Conservation (phyloP, 2,888 invertebrate genomes). For the Leptarthrus brevirostris region DNA sequence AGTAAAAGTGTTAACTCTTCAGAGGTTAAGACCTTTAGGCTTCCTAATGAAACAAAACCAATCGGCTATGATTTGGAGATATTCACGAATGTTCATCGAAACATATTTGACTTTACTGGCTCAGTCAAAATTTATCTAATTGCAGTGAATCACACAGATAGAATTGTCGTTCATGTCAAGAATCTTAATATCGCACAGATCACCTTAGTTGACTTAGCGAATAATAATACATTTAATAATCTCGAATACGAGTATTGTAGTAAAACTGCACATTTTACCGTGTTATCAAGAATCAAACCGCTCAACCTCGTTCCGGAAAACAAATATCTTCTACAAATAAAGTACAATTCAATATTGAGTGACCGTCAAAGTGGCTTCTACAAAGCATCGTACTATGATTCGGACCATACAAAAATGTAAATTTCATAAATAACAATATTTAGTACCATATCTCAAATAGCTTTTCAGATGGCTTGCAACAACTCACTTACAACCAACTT, state of each 20-base stretch:
- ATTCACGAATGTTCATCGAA: conserved; percentile 12
- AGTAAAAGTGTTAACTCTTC: neutral
- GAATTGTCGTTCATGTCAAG: conserved; percentile 11
- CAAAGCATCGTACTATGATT: conserved; percentile 69
- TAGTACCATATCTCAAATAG: neutral
- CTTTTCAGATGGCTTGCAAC: conserved; percentile 44
- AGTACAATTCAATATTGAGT: conserved; percentile 71
- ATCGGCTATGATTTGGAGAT: conserved; percentile 13
- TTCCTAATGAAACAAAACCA: conserved; percentile 15
- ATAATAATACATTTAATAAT: neutral
- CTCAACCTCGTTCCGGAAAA: conserved; percentile 56
- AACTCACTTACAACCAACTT: conserved; percentile 75
- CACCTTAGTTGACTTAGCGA: neutral
- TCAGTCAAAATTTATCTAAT: neutral
- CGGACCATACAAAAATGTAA: conserved; percentile 63
- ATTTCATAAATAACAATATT: neutral
- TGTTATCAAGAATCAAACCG: neutral
- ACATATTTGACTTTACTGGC: conserved; percentile 6
- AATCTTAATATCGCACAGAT: conserved; percentile 15
- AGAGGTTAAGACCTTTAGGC: neutral
- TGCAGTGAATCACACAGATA: neutral
- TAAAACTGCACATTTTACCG: neutral
- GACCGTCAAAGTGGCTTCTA: conserved; percentile 73
- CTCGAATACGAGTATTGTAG: neutral
- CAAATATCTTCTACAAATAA: conserved; percentile 66